These are phyloP conservation scores for Leptinotarsa texana DNA, from an alignment of 1,140 invertebrate species.

Conservation along the genomic window DNA sequence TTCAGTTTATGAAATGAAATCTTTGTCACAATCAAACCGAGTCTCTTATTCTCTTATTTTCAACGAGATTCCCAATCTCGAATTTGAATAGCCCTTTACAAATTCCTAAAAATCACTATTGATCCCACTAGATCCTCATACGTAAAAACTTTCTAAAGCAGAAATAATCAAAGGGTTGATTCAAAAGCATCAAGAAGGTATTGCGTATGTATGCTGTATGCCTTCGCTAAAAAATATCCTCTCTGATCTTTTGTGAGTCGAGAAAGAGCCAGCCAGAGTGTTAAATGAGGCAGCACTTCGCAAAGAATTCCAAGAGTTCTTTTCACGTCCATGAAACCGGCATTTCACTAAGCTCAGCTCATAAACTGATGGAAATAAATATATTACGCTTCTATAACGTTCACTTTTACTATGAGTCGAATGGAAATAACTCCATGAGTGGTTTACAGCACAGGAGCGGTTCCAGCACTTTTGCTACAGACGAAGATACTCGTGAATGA, in stretches of 20 bases:
- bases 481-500: too few species aligned
- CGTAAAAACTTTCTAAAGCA: background rate
- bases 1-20: too few species aligned
- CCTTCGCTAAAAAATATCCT: background rate
- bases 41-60: too few species aligned
- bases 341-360: background rate
- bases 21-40: too few species aligned
- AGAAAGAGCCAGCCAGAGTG: background rate
- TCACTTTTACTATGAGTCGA: background rate
- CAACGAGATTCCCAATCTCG: too few species aligned
- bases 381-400: background rate
- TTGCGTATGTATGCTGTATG: background rate
- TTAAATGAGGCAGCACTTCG: slow-evolving; percentile 2
- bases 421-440: background rate
- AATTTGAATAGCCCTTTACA: too few species aligned
- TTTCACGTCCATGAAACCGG: background rate
- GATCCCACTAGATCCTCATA: background rate
- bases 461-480: too few species aligned
- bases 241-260: slow-evolving; percentile 3
- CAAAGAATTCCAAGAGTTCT: slow-evolving; percentile 8
- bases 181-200: background rate
- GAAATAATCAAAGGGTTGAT: background rate
- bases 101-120: background rate
- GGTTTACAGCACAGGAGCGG: background rate
- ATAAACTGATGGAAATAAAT: slow-evolving; percentile 8